Base-by-base conservation (phyloP, 64 coral and sea anemone species). In the Actinia tenebrosa region DNA sequence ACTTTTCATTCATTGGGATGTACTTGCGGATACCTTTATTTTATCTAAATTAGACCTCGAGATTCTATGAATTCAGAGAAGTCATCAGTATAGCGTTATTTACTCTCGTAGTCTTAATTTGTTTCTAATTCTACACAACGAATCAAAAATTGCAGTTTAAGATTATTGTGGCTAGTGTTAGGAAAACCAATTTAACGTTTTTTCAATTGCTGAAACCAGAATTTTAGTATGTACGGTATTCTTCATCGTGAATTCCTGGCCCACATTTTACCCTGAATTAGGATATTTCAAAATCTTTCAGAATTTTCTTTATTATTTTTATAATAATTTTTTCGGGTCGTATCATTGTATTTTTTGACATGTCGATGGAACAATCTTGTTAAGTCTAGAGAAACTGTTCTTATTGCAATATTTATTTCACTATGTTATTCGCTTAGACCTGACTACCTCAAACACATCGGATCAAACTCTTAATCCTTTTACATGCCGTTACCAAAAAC, bases 401-500 rank as follows among this genome's bases (percentile, higher is more conserved):
- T 75, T 25, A 42, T 75, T 25, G 2, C 27, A 27, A 30, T 42
- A 75, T 75, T 75, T 42, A 75, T 75, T 75, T 20, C 64, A 69
- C n/a, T 71, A 20, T 66, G 25, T 75, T 30, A 42, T 75, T 75
- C 69, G 69, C 14, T 11, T 30, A 75, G 22, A 15, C 43, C n/a
- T 37, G 30, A 37, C 0, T 42, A 42, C 69, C 69, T 75, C 69
- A 42, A 75, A 75, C 69, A 75, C 23, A 37, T 75, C 69, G 25
- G 69, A 10, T 75, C 69, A 75, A 42, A 75, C 10, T 75, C 23
- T 37, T 42, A 75, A 75, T 75, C 69, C 69, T 75, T 69, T 69
- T 69, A 69, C 20, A 13, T 25, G 69, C 69, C 69, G 69, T 75
- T 75, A 75, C 69, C n/a, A 75, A 75, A 75, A 75, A 75, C 25